These are phyloP conservation scores for Xanthorhoe designata DNA, from an alignment of 2,888 invertebrate genomes.

Conservation along the genomic window DNA sequence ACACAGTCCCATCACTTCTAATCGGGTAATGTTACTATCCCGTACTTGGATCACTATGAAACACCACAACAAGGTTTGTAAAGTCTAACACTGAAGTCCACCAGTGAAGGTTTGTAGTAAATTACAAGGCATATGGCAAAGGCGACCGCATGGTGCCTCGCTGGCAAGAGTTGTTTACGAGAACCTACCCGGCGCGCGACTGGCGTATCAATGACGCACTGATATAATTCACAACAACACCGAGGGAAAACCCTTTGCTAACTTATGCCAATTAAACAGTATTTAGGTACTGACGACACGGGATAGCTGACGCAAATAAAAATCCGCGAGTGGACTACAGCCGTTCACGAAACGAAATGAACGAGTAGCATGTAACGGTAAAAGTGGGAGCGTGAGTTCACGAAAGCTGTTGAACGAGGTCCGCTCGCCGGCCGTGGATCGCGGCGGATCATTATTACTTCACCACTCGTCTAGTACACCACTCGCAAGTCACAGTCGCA, in stretches of 20 bases:
- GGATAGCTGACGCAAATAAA: constrained; percentile 45
- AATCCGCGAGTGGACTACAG: constrained; percentile 69
- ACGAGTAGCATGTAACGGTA: constrained; percentile 75
- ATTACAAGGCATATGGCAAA: constrained; percentile 72
- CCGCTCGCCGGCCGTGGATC: constrained; percentile 63
- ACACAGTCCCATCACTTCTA: constrained; percentile 62
- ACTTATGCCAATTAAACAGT: constrained; percentile 47
- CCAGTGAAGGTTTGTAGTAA: constrained; percentile 50
- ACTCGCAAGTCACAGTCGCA: constrained; percentile 41
- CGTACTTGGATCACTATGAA: constrained; percentile 51
- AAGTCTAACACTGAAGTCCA: constrained; percentile 45
- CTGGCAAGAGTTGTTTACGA: constrained; percentile 79
- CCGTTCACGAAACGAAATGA: constrained; percentile 79
- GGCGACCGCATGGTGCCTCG: constrained; percentile 82
- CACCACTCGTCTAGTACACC: constrained; percentile 58
- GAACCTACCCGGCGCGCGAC: constrained; percentile 52
- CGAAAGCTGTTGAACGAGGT: constrained; percentile 80
- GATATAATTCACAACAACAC: constrained; percentile 52
- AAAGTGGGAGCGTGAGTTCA: constrained; percentile 77
- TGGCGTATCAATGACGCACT: constrained; percentile 46
- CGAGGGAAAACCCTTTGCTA: constrained; percentile 61
- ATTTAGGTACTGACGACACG: constrained; percentile 57
- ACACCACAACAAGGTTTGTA: constrained; percentile 47
- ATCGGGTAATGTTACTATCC: constrained; percentile 48
- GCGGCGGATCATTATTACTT: constrained; percentile 68